Evolutionary conservation across 2,113 vertebrate species (phyloP).

Genomic region (Cnemophilus loriae): DNA sequence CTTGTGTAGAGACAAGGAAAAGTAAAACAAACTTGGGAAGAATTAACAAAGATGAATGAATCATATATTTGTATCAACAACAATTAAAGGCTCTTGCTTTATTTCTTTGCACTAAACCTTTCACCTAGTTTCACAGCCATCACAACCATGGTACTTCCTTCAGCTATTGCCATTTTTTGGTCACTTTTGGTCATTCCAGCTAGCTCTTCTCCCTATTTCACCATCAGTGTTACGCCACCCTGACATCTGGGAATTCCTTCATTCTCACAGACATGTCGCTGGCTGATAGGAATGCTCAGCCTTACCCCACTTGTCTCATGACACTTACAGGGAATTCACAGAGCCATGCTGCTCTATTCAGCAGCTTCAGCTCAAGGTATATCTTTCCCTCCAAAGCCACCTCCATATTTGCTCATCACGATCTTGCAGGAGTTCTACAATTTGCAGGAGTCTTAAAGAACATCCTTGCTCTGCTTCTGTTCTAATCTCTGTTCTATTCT

Average conservation of each 20-base stretch:
- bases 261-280: fast-evolving
- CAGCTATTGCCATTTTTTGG: not conserved
- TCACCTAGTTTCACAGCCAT: not conserved
- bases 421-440: not conserved
- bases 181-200: not conserved
- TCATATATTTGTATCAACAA: not conserved
- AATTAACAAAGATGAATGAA: not conserved
- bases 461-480: not conserved
- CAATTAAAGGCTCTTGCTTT: not conserved
- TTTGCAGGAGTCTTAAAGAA: not conserved
- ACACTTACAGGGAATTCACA: not conserved
- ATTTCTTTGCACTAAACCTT: not conserved
- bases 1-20: not conserved
- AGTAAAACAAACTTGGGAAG: not conserved
- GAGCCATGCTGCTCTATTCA: not conserved
- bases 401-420: not conserved
- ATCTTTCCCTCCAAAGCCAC: not conserved
- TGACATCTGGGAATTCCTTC: not conserved
- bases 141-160: not conserved
- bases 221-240: not conserved
- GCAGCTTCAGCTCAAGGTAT: not conserved
- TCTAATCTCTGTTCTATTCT: not conserved
- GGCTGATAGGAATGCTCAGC: not conserved
- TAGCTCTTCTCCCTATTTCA: not conserved
- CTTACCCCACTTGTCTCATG: not conserved